Percentiles rank a stretch among this genome's conserved stretches.
These are phyloP conservation scores for Cheilosia urbana DNA, from an alignment of 2,888 invertebrate species.

Conservation along the genomic window DNA sequence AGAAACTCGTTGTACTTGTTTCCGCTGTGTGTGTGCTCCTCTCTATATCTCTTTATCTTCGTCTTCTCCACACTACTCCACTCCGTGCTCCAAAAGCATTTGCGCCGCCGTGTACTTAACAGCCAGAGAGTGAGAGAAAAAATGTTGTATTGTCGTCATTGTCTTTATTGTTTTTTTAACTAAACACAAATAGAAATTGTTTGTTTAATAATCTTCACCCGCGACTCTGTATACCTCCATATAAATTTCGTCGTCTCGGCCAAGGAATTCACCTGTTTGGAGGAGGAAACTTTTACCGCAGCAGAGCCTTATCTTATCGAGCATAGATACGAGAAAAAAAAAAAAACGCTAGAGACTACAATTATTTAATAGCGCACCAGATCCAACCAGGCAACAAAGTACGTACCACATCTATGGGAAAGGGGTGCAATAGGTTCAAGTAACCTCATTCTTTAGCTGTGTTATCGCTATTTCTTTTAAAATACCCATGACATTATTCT, in stretches of 20 bases:
- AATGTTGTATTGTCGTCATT: slow-evolving; percentile 56
- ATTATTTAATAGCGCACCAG: slow-evolving; percentile 32
- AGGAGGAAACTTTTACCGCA: slow-evolving; percentile 16
- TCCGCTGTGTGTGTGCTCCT: slow-evolving; percentile 69
- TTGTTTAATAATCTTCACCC: slow-evolving; percentile 62
- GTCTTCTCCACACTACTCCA: slow-evolving; percentile 47
- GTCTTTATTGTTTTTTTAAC: slow-evolving; percentile 31
- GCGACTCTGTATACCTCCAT: slow-evolving; percentile 24
- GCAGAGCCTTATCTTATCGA: slow-evolving; percentile 54
- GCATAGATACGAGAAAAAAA: neutral
- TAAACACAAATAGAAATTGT: slow-evolving; percentile 68
- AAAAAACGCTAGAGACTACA: slow-evolving; percentile 32
- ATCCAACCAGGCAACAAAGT: slow-evolving; percentile 19
- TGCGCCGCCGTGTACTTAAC: slow-evolving; percentile 70
- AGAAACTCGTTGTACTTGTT: slow-evolving; percentile 75
- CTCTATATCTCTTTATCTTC: slow-evolving; percentile 54
- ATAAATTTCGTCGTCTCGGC: slow-evolving; percentile 13
- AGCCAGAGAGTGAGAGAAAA: slow-evolving; percentile 69
- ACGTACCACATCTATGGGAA: slow-evolving; percentile 11
- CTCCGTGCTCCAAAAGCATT: slow-evolving; percentile 64
- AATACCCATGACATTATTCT: slow-evolving; percentile 57
- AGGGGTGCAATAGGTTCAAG: slow-evolving; percentile 47
- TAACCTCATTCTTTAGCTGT: slow-evolving; percentile 42
- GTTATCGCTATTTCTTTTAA: slow-evolving; percentile 50
- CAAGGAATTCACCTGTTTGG: slow-evolving; percentile 55